Conservation (phyloP, 1,140 invertebrate genomes). For the Heliconius congener region DNA sequence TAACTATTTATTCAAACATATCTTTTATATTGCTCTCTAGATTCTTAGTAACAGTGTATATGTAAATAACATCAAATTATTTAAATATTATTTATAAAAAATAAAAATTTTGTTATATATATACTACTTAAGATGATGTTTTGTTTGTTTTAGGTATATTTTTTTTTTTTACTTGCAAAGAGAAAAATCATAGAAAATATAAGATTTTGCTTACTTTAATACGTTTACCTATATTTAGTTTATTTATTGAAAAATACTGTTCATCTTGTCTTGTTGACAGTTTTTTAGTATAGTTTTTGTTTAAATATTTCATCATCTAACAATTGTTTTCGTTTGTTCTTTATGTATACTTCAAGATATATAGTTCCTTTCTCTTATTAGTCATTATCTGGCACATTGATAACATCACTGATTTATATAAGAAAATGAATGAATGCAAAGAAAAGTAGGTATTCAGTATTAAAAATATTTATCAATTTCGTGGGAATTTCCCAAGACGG, state of each 20-base stretch:
- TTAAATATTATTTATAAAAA: neutral
- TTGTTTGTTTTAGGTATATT: neutral
- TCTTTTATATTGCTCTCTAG: conserved; percentile 1
- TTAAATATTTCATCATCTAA: neutral
- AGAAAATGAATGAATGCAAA: conserved; percentile 9
- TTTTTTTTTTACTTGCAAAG: no score
- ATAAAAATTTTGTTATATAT: no score
- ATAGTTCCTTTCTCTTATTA: conserved; percentile 26
- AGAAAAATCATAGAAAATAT: no score
- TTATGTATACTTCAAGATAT: conserved; percentile 35
- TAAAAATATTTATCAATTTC: neutral
- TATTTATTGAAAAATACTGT: no score
- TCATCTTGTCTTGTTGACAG: no score
- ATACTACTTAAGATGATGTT: neutral
- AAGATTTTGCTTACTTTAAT: no score
- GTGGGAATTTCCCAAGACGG: conserved; percentile 14
- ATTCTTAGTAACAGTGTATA: neutral
- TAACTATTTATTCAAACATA: neutral
- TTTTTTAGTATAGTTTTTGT: neutral
- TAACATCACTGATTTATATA: conserved; percentile 29
- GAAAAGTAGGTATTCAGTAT: neutral
- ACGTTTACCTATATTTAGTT: no score
- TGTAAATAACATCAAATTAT: neutral
- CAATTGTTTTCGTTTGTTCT: neutral
- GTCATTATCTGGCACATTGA: conserved; percentile 21